Evolutionary conservation across 1,140 invertebrate species (phyloP).

Genomic region (Drosophila chauvacae): DNA sequence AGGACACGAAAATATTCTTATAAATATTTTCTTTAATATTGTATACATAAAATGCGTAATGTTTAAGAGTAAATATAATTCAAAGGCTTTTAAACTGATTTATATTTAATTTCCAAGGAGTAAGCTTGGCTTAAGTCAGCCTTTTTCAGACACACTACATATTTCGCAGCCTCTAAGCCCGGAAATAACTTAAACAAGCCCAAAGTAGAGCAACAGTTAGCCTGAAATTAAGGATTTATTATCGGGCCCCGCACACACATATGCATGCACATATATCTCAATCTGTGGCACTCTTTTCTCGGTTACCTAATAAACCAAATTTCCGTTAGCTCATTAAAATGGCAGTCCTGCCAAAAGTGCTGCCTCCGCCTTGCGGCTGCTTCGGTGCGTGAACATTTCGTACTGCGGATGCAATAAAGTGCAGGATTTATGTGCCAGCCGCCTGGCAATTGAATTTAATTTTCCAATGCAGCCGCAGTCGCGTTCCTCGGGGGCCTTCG

Average conservation of each 20-base stretch:
- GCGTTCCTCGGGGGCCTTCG: conserved; percentile 50
- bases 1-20: background rate
- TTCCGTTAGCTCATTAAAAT: conserved; percentile 76
- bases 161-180: background rate
- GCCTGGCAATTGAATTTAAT: conserved; percentile 80
- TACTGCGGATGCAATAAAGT: conserved; percentile 81
- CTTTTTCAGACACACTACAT: background rate
- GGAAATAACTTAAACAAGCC: background rate
- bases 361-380: conserved; percentile 19
- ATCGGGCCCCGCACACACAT: background rate
- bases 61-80: background rate
- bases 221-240: background rate
- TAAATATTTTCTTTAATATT: background rate
- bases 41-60: too few species aligned
- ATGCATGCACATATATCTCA: conserved; percentile 13
- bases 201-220: background rate
- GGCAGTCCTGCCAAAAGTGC: conserved; percentile 44
- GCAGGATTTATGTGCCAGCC: conserved; percentile 74
- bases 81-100: background rate
- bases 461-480: conserved; percentile 64
- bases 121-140: background rate
- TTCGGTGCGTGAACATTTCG: conserved; percentile 61
- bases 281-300: conserved; percentile 8
- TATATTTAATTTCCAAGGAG: background rate
- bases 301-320: conserved; percentile 64